Base-by-base conservation (phyloP, 2,113 vertebrate genomes). In the Paramisgurnus dabryanus region DNA sequence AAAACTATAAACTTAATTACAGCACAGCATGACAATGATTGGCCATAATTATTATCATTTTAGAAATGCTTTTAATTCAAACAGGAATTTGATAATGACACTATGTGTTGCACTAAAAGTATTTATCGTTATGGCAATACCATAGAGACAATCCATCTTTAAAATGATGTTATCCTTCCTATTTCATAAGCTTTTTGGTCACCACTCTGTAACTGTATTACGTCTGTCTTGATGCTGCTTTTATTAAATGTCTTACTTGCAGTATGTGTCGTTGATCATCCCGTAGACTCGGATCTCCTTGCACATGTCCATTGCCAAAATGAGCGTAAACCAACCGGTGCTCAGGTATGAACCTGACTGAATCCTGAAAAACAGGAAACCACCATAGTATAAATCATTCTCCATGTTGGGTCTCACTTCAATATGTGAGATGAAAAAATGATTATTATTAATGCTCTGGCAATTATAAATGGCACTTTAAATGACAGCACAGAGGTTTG, bases 231-330 rank as follows among this genome's bases (percentile, higher is more conserved):
- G 27, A 34, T 2, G 27, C 27, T 34, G 1, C 27, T 34, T 34
- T 34, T 1, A 34, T 34, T 34, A 34, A 34, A 34, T 1, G 61
- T 83, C 90, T 96, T 95, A 99, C 98, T 93, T 98, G 97, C 98
- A 99, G 90, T 99, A 97, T 87, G 96, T 98, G 91, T 98, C 94
- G 87, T 99, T 98, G 90, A 99, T 98, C 98, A 99, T 99, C 80
- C 98, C 98, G 80, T 99, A 99, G 89, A 99, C 90, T 9, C 95
- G 95, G 89, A 99, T 97, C 91, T 96, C 94, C 67, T 97, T 96
- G 89, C 98, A 99, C 91, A 97, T 96, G 88, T 99, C 97, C 97
- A 98, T 98, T 79, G 97, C 97, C 83, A 99, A 95, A 91, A 99
- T 96, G 88, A 99, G 94, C 13, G 98, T 99, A 88, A 99, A 99